Base-by-base conservation (phyloP, 2,888 invertebrate species). In the Napeogenes sylphis region DNA sequence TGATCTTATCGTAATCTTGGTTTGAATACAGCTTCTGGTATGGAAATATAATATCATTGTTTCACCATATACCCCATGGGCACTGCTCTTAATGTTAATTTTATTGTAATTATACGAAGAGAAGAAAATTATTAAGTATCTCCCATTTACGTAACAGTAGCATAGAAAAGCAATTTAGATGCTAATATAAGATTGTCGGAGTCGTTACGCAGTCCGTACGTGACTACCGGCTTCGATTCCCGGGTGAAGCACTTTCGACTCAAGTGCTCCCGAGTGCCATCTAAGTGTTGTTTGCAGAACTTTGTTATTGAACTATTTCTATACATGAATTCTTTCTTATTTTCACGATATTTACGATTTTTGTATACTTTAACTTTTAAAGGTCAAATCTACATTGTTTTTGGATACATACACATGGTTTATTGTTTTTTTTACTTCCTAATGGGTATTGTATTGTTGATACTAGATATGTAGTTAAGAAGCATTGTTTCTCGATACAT, bases 151-250 rank as follows among this genome's bases (percentile, higher is more conserved):
- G 47, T 51, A 30, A 51, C 51, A 51, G 51, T 51, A 6, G 51
- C 12, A 30, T 30, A 30, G 51, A 59, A 58, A 59, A 62, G 55
- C 64, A 61, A 66, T 66, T 66, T 64, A 64, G 64, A 66, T 66
- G 64, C 61, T 66, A 66, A 66, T 64, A 62, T 51, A 66, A 57
- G 60, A 47, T 58, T 8, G 55, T 51, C 63, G 65, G 60, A 65
- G 61, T 65, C 67, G 65, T 68, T 68, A 68, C 62, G 61, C 51
- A 65, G 58, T 61, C 63, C 55, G 63, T 65, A 68, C 67, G 67
- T 68, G 66, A 62, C 66, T 59, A 64, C 64, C 64, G 60, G 66
- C 62, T 68, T 68, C 68, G 68, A 68, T 68, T 68, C 68, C 66
- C 54, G 58, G 51, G 14, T 54, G 56, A 53, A 65, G 60, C 63